A percentile compares a stretch with the other conserved stretches of the same genome.
These are phyloP conservation scores for Ophion costatus DNA, from an alignment of 2,888 invertebrate species.

Conservation along the genomic window DNA sequence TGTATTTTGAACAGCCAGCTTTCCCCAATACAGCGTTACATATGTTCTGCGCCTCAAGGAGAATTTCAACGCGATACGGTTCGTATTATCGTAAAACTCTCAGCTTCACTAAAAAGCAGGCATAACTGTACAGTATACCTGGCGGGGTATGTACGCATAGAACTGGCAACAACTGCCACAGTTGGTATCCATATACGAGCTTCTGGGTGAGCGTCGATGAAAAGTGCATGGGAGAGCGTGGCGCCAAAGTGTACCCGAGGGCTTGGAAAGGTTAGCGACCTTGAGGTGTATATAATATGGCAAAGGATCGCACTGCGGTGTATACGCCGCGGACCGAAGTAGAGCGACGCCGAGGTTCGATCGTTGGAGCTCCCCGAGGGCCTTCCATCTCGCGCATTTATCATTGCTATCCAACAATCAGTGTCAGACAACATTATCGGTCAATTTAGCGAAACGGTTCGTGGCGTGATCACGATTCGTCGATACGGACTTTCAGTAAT, in stretches of 20 bases:
- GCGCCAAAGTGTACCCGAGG: constrained; percentile 77
- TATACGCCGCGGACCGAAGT: neutral
- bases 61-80: constrained; percentile 21
- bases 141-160: constrained; percentile 11
- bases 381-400: constrained; percentile 71
- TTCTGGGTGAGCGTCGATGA: constrained; percentile 51
- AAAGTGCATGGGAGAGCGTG: constrained; percentile 68
- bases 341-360: constrained; percentile 34
- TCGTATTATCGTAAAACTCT: constrained; percentile 26
- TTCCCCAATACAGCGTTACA: constrained; percentile 2
- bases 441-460: constrained; percentile 73
- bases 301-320: constrained; percentile 22
- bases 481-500: constrained; percentile 23
- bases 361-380: constrained; percentile 44
- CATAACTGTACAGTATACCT: constrained; percentile 28
- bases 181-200: constrained; percentile 38
- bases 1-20: constrained; percentile 2
- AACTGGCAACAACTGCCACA: constrained; percentile 4
- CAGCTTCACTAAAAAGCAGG: constrained; percentile 27
- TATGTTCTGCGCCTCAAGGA: constrained; percentile 1
- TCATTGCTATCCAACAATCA: constrained; percentile 78
- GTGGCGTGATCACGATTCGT: constrained; percentile 31
- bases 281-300: constrained; percentile 58
- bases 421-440: constrained; percentile 76
- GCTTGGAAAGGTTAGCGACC: constrained; percentile 70